phyloP scores from a whole-genome alignment of 2,797 vertebrate genomes.

The Cyprinella venusta region DNA sequence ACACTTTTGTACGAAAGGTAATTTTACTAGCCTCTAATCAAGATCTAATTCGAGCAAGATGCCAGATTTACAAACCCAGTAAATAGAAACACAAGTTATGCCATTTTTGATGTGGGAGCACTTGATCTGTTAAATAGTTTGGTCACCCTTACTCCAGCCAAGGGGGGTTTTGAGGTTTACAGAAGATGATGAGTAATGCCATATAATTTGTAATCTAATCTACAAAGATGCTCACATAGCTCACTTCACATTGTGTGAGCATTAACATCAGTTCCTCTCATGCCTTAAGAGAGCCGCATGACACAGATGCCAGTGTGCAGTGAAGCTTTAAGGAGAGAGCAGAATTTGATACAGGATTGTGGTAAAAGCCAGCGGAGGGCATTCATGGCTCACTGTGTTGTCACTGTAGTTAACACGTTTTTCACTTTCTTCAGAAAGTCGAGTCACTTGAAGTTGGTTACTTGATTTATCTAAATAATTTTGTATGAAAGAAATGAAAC shows the following conservation, averaged over 20 bases:
- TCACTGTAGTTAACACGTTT: constrained; percentile 3
- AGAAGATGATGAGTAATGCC: constrained; percentile 28
- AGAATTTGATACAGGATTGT: constrained; percentile 40
- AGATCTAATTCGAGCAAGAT: background rate
- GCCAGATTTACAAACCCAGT: background rate
- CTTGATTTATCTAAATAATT: constrained; percentile 2
- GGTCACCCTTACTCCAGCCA: constrained; percentile 16
- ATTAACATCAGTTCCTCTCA: constrained; percentile 40
- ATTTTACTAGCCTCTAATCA: background rate
- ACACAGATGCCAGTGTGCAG: constrained; percentile 45
- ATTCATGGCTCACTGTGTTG: constrained; percentile 31
- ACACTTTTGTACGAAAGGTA: background rate
- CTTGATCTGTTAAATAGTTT: constrained; percentile 22
- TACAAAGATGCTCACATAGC: constrained; percentile 20
- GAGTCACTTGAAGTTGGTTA: background rate
- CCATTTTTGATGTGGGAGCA: constrained; percentile 18
- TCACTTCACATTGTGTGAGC: constrained; percentile 35
- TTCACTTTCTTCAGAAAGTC: constrained; percentile 10
- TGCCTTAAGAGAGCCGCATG: constrained; percentile 36
- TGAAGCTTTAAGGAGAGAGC: constrained; percentile 34
- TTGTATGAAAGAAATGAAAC: background rate
- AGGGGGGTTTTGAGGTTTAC: constrained; percentile 31
- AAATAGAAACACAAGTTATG: background rate
- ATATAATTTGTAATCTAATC: constrained; percentile 43
- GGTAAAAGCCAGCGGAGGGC: constrained; percentile 31